phyloP scores from a whole-genome alignment of 2,888 invertebrate species.

The Pyrrhia umbra region DNA sequence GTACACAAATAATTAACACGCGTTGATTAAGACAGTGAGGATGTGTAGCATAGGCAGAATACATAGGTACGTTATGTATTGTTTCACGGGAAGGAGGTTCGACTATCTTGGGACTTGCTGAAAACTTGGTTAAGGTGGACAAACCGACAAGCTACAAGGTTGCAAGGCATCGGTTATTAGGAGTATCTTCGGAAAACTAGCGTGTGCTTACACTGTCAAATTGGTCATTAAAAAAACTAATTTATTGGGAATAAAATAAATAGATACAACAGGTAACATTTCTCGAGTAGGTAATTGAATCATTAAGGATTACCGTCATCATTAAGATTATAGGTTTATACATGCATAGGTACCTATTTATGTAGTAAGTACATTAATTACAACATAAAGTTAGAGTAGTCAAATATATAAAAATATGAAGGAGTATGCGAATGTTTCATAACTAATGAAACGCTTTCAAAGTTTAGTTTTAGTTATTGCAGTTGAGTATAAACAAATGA shows the following conservation, averaged over 20 bases:
- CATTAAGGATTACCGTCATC: too few relatives aligned
- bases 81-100: neutral
- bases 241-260: too few relatives aligned
- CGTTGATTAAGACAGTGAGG: neutral
- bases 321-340: too few relatives aligned
- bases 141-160: neutral
- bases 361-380: too few relatives aligned
- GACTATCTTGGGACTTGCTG: neutral
- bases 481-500: too few relatives aligned
- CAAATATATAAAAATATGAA: too few relatives aligned
- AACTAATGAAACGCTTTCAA: too few relatives aligned
- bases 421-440: too few relatives aligned
- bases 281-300: neutral
- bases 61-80: neutral
- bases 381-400: too few relatives aligned
- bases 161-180: neutral
- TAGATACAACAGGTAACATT: neutral
- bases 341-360: too few relatives aligned
- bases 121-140: conserved; percentile 1
- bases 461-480: too few relatives aligned
- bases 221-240: too few relatives aligned
- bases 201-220: neutral
- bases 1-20: neutral
- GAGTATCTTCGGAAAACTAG: neutral
- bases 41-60: neutral